Evolutionary conservation across 30 jellyfish, hydroid and myxozoan species (phyloP).

Genomic region (Cassiopea xamachana): DNA sequence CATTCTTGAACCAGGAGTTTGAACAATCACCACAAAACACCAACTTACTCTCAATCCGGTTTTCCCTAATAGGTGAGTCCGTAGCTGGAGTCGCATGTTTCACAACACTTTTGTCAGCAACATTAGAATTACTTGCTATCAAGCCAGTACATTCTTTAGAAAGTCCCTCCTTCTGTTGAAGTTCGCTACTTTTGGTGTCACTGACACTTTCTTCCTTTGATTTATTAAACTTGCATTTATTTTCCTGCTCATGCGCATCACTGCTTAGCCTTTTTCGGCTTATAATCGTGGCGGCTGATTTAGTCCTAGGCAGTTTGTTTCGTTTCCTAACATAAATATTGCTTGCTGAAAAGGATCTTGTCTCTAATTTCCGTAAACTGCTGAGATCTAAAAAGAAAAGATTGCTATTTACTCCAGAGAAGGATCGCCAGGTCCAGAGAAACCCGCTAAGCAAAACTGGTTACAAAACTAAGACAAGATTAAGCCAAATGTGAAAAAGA

Average conservation of each 20-base stretch:
- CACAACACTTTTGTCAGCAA: background rate
- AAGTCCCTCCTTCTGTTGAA: background rate
- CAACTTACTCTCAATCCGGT: background rate
- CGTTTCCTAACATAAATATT: slow-evolving; percentile 21
- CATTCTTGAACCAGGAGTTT: too few species aligned
- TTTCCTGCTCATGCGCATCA: background rate
- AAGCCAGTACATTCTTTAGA: too few species aligned
- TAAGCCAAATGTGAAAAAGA: too few species aligned
- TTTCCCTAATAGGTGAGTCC: background rate
- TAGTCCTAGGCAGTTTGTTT: slow-evolving; percentile 56
- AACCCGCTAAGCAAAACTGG: too few species aligned
- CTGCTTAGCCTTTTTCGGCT: slow-evolving; percentile 51
- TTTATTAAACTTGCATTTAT: background rate
- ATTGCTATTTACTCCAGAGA: too few species aligned
- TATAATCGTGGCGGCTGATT: slow-evolving; percentile 51
- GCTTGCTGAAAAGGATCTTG: slow-evolving; percentile 64
- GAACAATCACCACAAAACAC: too few species aligned
- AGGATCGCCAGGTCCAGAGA: too few species aligned
- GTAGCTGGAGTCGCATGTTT: background rate
- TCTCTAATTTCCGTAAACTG: slow-evolving; percentile 46
- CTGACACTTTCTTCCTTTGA: background rate
- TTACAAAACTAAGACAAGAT: too few species aligned
- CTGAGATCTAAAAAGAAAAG: too few species aligned
- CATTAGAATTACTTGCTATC: background rate
- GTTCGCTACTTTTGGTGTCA: background rate